Conservation (phyloP, 2,113 vertebrate genomes). For the Todiramphus saurophagus region DNA sequence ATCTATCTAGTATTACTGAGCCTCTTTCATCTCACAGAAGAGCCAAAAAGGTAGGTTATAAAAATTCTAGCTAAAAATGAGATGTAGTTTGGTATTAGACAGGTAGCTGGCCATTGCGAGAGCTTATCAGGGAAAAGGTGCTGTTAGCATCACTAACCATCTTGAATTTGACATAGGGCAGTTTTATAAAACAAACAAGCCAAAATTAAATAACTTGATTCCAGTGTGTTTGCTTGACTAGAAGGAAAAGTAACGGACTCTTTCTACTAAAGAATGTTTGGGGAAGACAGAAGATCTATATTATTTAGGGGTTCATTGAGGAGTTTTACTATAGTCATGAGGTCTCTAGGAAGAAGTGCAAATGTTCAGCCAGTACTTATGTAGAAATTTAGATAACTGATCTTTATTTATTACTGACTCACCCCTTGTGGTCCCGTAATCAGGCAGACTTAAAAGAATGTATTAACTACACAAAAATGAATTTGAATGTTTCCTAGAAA, state of each 20-base stretch:
- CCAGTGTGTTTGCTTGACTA: background rate
- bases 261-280: background rate
- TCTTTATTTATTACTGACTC: background rate
- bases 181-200: background rate
- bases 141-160: background rate
- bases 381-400: background rate
- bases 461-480: background rate
- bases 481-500: background rate
- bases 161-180: background rate
- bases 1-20: background rate
- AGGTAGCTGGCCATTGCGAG: background rate
- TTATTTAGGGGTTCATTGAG: background rate
- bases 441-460: slow-evolving; percentile 2
- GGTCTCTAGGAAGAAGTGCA: background rate
- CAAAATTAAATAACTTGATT: background rate
- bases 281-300: background rate
- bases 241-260: background rate
- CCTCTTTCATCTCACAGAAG: background rate
- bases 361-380: background rate
- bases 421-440: background rate
- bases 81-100: background rate
- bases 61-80: background rate
- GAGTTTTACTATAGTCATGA: background rate
- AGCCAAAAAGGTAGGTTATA: background rate
- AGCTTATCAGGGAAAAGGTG: background rate